These are phyloP conservation scores for Epinotia ramella DNA, from an alignment of 2,888 invertebrate genomes.

Conservation along the genomic window DNA sequence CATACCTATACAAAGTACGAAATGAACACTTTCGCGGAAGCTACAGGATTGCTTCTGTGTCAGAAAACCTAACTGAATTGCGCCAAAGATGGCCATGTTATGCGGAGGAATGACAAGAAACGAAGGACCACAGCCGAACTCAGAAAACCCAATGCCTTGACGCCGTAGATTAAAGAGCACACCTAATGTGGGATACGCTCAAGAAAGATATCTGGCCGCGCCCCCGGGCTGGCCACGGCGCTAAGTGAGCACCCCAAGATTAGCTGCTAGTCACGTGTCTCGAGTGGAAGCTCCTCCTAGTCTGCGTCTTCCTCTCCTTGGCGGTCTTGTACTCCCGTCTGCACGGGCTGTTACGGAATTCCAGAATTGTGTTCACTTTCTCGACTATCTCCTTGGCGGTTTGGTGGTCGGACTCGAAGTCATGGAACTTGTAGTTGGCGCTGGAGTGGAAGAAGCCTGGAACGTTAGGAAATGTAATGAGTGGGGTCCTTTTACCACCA, in stretches of 20 bases:
- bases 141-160: no score
- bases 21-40: no score
- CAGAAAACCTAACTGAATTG: no score
- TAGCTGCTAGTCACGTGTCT: constrained; percentile 71
- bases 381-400: constrained; percentile 93
- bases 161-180: no score
- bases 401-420: constrained; percentile 93
- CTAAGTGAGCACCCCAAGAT: not conserved
- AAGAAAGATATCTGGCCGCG: no score
- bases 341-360: constrained; percentile 91
- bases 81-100: no score
- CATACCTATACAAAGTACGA: no score
- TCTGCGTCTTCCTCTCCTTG: constrained; percentile 88
- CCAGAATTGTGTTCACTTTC: constrained; percentile 94
- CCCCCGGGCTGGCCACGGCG: no score
- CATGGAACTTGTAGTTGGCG: constrained; percentile 92
- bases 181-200: no score
- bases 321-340: constrained; percentile 92
- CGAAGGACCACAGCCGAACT: no score
- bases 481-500: not conserved
- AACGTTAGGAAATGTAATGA: constrained; percentile 43
- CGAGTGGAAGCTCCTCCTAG: constrained; percentile 86
- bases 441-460: constrained; percentile 71
- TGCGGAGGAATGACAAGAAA: no score
- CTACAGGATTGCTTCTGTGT: no score